A percentile compares a stretch with the other conserved stretches of the same genome.
Evolutionary conservation across 2,797 vertebrate species (phyloP).

Genomic region (Clarias fuscus): DNA sequence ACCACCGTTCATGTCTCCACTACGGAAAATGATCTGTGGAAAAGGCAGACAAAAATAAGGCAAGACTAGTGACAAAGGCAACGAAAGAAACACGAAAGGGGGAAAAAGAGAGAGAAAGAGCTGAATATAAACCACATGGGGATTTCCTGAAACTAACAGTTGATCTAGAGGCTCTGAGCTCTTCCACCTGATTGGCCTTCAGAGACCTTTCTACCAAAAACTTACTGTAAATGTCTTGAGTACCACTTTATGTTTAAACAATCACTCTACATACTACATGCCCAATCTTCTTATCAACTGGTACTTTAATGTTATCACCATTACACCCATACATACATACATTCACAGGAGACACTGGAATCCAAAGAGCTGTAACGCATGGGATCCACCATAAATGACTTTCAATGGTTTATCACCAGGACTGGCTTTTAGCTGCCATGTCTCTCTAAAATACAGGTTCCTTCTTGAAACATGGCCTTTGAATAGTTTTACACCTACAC

Average conservation of each 20-base stretch:
- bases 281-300: constrained; percentile 5
- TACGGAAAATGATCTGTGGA: constrained; percentile 8
- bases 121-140: constrained; percentile 57
- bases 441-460: background rate
- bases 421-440: background rate
- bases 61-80: constrained; percentile 12
- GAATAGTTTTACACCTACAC: constrained; percentile 17
- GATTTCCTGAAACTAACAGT: constrained; percentile 59
- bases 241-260: constrained; percentile 23
- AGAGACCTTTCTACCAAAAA: constrained; percentile 37
- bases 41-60: constrained; percentile 25
- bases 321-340: no score
- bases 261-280: background rate
- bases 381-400: background rate
- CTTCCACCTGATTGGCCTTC: constrained; percentile 34
- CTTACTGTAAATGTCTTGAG: constrained; percentile 34
- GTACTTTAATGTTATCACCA: background rate
- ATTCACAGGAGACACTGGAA: background rate
- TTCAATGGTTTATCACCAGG: background rate
- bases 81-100: constrained; percentile 33
- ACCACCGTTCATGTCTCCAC: background rate
- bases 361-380: background rate
- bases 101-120: constrained; percentile 24
- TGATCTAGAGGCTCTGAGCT: constrained; percentile 36
- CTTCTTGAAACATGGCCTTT: background rate